A percentile compares a stretch with the other conserved stretches of the same genome.
Conservation (phyloP, 2,888 invertebrate species). For the Nomada fabriciana region DNA sequence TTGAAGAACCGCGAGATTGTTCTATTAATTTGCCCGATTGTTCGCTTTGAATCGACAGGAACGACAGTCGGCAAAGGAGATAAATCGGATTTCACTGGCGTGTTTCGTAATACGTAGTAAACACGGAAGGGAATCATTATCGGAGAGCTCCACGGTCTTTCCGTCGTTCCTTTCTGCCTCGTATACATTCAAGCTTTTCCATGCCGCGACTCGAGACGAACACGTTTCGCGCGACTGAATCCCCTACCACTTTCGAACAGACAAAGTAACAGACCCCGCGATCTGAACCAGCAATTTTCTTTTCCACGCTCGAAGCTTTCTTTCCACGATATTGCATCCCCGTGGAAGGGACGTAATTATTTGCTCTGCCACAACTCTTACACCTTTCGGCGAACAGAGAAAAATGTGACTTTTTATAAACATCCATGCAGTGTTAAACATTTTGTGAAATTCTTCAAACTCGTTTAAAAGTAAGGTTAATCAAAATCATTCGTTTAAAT, state of each 20-base stretch:
- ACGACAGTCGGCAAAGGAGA: not conserved
- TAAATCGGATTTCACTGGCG: conserved; percentile 2
- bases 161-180: not conserved
- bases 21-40: not conserved
- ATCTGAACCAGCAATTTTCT: conserved; percentile 32
- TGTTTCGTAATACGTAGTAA: not conserved
- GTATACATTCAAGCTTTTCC: not conserved
- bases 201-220: not conserved
- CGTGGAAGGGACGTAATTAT: not conserved
- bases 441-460: not conserved
- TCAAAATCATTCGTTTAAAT: not conserved
- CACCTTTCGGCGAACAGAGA: no score
- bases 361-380: not conserved
- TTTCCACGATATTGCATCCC: not conserved
- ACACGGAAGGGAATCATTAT: conserved; percentile 26
- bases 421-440: not conserved
- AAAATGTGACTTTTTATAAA: not conserved
- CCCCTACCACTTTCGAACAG: not conserved
- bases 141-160: not conserved
- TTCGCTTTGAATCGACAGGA: not conserved
- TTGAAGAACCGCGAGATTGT: no score
- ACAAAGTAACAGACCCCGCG: conserved; percentile 24
- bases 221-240: conserved; percentile 5
- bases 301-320: not conserved
- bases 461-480: no score